Percentiles rank a stretch among this genome's conserved stretches.
Evolutionary conservation across 1,140 invertebrate species (phyloP).

Genomic region (Atta cephalotes): DNA sequence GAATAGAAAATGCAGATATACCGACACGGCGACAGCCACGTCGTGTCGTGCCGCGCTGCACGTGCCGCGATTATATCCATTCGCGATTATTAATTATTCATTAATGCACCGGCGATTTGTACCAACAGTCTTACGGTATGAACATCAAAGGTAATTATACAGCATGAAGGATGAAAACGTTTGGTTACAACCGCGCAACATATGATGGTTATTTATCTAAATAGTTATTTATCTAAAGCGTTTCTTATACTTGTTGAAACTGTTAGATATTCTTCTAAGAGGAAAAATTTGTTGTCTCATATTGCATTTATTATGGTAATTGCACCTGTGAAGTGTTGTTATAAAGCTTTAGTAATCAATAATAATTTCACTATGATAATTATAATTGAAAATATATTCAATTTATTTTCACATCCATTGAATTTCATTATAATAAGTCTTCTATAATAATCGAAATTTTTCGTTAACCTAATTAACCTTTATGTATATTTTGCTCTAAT

Average conservation of each 20-base stretch:
- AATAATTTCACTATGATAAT: background rate
- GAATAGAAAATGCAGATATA: slow-evolving; percentile 28
- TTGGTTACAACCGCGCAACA: slow-evolving; percentile 7
- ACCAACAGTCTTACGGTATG: slow-evolving; percentile 3
- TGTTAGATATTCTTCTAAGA: background rate
- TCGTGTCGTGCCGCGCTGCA: slow-evolving; percentile 19
- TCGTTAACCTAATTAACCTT: slow-evolving; percentile 2
- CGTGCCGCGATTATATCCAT: slow-evolving; percentile 16
- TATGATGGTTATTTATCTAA: background rate
- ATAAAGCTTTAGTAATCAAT: background rate
- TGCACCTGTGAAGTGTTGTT: background rate
- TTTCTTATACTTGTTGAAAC: background rate
- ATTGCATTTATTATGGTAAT: background rate
- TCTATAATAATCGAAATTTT: background rate
- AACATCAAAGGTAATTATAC: slow-evolving; percentile 31
- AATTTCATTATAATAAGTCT: background rate
- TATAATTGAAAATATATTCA: background rate
- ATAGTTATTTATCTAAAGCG: background rate
- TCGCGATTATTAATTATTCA: slow-evolving; percentile 59
- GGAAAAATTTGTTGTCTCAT: background rate
- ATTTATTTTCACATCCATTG: background rate
- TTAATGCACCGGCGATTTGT: slow-evolving; percentile 8
- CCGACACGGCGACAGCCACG: background rate
- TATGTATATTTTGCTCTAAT: background rate
- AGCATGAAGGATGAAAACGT: slow-evolving; percentile 33